Conservation (phyloP, 2,888 invertebrate species). For the Oligia latruncula region DNA sequence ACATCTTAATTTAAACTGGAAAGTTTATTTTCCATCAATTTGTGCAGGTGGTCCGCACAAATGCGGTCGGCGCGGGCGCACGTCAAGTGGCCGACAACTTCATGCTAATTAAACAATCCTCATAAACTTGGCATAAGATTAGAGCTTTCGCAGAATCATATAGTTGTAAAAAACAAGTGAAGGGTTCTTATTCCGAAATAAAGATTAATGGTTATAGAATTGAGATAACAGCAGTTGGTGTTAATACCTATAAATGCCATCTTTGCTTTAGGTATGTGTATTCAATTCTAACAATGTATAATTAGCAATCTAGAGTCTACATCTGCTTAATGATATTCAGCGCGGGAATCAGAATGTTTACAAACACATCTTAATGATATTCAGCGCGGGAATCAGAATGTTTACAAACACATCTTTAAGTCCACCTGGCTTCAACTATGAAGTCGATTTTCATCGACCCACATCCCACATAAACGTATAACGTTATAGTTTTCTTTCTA, state of each 20-base stretch:
- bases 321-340: slow-evolving; percentile 30
- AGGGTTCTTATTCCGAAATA: not conserved
- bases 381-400: slow-evolving; percentile 13
- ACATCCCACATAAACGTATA: not conserved
- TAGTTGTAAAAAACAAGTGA: slow-evolving; percentile 14
- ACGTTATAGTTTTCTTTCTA: not conserved
- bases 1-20: not conserved
- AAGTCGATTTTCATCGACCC: slow-evolving; percentile 12
- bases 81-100: not conserved
- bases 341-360: slow-evolving; percentile 36
- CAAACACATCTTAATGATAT: slow-evolving; percentile 20
- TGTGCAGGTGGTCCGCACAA: not conserved
- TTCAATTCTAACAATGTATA: not conserved
- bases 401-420: slow-evolving; percentile 36
- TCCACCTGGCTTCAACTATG: slow-evolving; percentile 21
- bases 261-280: not conserved
- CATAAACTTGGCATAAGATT: slow-evolving; percentile 29
- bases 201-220: slow-evolving; percentile 1
- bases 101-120: slow-evolving; percentile 31
- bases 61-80: not conserved
- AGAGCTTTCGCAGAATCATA: slow-evolving; percentile 35
- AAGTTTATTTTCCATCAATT: not conserved
- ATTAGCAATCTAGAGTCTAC: not conserved
- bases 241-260: not conserved
- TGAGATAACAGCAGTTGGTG: not conserved